Percentiles rank a stretch among this genome's conserved stretches.
phyloP scores from a whole-genome alignment of 1,140 invertebrate genomes.

The Trypoxylus dichotomus region DNA sequence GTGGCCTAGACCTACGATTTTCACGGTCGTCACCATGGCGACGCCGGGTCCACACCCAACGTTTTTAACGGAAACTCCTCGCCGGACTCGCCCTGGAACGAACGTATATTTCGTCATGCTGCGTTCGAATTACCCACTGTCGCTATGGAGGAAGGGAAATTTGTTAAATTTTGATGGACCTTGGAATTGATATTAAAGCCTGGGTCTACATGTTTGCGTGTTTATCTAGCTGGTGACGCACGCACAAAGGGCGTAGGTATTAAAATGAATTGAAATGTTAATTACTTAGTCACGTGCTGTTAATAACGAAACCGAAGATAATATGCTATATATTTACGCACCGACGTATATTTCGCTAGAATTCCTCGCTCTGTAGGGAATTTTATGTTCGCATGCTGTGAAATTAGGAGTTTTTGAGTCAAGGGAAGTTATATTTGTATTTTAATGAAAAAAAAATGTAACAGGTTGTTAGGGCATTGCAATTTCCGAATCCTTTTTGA shows the following conservation, averaged over 20 bases:
- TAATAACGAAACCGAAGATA: too few species aligned
- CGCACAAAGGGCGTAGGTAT: background rate
- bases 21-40: conserved; percentile 23
- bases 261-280: background rate
- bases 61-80: background rate
- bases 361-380: too few species aligned
- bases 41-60: conserved; percentile 12
- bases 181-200: background rate
- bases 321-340: too few species aligned
- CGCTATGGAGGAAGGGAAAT: background rate
- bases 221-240: background rate
- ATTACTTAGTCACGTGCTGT: too few species aligned
- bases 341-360: too few species aligned
- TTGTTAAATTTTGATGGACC: background rate
- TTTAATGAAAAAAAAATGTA: too few species aligned
- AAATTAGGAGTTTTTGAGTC: too few species aligned
- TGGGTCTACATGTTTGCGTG: background rate
- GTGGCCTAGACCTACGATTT: conserved; percentile 26
- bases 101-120: background rate
- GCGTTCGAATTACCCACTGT: background rate
- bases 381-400: too few species aligned
- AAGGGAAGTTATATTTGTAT: too few species aligned
- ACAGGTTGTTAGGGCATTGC: too few species aligned
- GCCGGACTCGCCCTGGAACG: background rate
- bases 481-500: too few species aligned